A percentile compares a stretch with the other conserved stretches of the same genome.
Evolutionary conservation across 2,888 invertebrate species (phyloP).

Genomic region (Megamerina dolium): DNA sequence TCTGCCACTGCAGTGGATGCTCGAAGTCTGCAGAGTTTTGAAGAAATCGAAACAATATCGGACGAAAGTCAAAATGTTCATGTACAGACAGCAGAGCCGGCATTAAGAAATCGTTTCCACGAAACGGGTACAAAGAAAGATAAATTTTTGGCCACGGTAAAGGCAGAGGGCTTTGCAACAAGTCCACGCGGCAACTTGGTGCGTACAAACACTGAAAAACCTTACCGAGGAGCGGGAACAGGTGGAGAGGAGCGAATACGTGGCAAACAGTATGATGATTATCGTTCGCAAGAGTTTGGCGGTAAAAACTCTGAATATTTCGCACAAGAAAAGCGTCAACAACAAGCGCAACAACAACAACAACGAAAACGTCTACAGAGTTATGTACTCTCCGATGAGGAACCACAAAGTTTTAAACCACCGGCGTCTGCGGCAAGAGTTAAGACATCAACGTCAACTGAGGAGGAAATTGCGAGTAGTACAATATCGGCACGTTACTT

Average conservation of each 20-base stretch:
- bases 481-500: constrained; percentile 19
- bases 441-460: background rate
- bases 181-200: constrained; percentile 27
- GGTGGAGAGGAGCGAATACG: constrained; percentile 3
- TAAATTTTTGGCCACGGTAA: constrained; percentile 29
- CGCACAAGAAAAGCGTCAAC: background rate
- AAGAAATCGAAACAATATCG: constrained; percentile 30
- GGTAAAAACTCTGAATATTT: constrained; percentile 8
- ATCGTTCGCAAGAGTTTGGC: constrained; percentile 12
- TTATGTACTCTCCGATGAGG: constrained; percentile 44
- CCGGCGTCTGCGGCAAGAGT: constrained; percentile 27
- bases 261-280: constrained; percentile 17
- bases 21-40: constrained; percentile 12
- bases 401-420: constrained; percentile 49
- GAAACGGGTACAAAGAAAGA: background rate
- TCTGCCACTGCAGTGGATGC: constrained; percentile 18
- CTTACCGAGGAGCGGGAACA: background rate
- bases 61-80: constrained; percentile 38
- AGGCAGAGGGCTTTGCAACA: constrained; percentile 29
- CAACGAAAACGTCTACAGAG: constrained; percentile 36
- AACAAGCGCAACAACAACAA: constrained; percentile 9
- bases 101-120: constrained; percentile 13
- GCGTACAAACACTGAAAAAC: constrained; percentile 25
- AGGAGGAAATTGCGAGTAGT: constrained; percentile 9
- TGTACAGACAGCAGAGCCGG: constrained; percentile 30